Evolutionary conservation across 92 coral and sea anemone species (phyloP), one percentile per base, ranked within the genome.

Genomic region (Phenganax marumi): DNA sequence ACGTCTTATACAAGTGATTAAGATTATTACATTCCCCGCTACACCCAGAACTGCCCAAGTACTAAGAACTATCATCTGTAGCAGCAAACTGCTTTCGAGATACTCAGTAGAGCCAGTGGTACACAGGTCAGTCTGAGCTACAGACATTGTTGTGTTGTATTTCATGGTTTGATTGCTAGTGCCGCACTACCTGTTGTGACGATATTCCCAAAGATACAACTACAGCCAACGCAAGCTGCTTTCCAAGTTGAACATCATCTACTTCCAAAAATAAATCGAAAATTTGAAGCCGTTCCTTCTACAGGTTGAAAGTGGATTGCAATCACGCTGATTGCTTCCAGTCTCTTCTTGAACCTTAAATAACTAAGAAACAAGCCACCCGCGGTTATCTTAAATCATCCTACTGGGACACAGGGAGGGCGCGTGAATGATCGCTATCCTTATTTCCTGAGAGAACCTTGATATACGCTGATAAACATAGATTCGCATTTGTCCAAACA

Each of bases 31-130:
- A 57, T 78, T 78, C 6, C 83, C 83, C 10, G 1, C 71, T 23
- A 78, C 52, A 24, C 83, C 83, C 21, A 78, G 24, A 9, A 51
- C 58, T 9, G 73, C 50, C 55, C 47, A 48, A 18, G 74, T 58
- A 50, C 62, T 65, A 62, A 86, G 72, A 60, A 80, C 84, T 62
- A 71, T 58, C 50, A 61, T 72, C 79, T 60, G 70, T 26, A 86
- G 70, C 73, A 86, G 69, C 85, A 78, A 50, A 80, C 43, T 70
- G 50, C 47, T 73, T 39, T 82, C 82, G 26, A 77, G 19, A 66
- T 25, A 66, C 48, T 66, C 72, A 12, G 0, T 25, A n/a, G 72
- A 66, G 72, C 49, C 72, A 10, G 72, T 47, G 17, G 51, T 23
- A 18, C 49, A 66, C 43, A 33, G 43, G 72, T 25, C 18, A 33